These are phyloP conservation scores for Ectemnius lituratus DNA, from an alignment of 2,888 invertebrate species.

Conservation along the genomic window DNA sequence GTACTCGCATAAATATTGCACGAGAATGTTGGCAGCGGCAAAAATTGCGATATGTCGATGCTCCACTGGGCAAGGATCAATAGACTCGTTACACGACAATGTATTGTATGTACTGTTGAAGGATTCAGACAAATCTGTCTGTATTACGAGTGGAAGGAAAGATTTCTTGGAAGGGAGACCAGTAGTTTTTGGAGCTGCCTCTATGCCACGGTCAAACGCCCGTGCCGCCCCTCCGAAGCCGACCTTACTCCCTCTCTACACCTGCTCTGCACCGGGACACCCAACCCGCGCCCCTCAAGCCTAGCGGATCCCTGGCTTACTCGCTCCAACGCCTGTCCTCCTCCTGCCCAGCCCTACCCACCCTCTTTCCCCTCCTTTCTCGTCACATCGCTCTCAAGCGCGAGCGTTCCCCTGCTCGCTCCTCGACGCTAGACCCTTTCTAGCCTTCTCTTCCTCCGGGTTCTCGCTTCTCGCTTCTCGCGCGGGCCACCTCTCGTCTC, in stretches of 20 bases:
- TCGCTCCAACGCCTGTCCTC: too few relatives aligned
- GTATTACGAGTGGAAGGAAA: not conserved
- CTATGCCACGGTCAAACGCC: constrained; percentile 48
- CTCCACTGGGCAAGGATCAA: too few relatives aligned
- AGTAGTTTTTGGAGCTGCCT: not conserved
- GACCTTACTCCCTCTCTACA: constrained; percentile 55
- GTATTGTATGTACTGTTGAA: too few relatives aligned
- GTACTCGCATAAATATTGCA: too few relatives aligned
- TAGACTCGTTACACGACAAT: too few relatives aligned
- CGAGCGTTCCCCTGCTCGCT: constrained; percentile 10
- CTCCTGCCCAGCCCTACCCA: not conserved
- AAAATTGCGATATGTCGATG: too few relatives aligned
- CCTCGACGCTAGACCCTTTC: constrained; percentile 15
- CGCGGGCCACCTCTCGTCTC: constrained; percentile 14
- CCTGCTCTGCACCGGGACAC: constrained; percentile 19
- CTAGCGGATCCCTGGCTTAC: too few relatives aligned
- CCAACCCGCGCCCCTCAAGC: not conserved
- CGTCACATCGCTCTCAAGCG: not conserved
- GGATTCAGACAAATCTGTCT: too few relatives aligned
- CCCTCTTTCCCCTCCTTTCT: constrained; percentile 5
- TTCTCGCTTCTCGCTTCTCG: constrained; percentile 28
- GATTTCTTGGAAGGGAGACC: not conserved
- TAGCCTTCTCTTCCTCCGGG: constrained; percentile 13
- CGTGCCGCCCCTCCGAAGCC: constrained; percentile 44
- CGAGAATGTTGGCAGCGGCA: too few relatives aligned